Evolutionary conservation across 2,113 vertebrate species (phyloP).

Genomic region (Sylvia atricapilla): DNA sequence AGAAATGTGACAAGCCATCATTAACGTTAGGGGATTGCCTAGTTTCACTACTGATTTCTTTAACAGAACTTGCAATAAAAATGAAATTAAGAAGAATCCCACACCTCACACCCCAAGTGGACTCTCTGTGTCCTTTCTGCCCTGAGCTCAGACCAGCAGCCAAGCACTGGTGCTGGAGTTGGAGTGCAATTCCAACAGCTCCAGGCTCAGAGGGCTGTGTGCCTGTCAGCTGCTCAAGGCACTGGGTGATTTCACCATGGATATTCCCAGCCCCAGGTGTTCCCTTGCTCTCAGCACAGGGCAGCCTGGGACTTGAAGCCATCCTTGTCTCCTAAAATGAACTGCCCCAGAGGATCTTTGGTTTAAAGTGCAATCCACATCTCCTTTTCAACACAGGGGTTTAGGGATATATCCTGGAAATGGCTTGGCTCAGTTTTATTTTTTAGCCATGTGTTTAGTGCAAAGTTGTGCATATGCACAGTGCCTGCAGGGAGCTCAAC

Average conservation of each 20-base stretch:
- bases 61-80: not conserved
- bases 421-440: not conserved
- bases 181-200: not conserved
- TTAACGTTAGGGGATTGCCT: not conserved
- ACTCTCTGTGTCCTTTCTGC: not conserved
- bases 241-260: rapidly evolving
- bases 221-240: not conserved
- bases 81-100: not conserved
- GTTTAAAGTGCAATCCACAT: not conserved
- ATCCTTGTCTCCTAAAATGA: not conserved
- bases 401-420: not conserved
- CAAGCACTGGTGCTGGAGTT: rapidly evolving
- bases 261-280: rapidly evolving
- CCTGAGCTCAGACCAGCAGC: not conserved
- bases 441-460: not conserved
- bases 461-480: not conserved
- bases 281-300: not conserved
- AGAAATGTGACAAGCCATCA: not conserved
- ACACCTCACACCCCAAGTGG: rapidly evolving
- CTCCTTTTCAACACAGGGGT: not conserved
- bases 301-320: not conserved
- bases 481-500: not conserved
- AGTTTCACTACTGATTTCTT: not conserved
- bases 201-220: not conserved
- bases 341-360: not conserved